phyloP scores from a whole-genome alignment of 2,888 invertebrate genomes.

The Epistrophe eligans region DNA sequence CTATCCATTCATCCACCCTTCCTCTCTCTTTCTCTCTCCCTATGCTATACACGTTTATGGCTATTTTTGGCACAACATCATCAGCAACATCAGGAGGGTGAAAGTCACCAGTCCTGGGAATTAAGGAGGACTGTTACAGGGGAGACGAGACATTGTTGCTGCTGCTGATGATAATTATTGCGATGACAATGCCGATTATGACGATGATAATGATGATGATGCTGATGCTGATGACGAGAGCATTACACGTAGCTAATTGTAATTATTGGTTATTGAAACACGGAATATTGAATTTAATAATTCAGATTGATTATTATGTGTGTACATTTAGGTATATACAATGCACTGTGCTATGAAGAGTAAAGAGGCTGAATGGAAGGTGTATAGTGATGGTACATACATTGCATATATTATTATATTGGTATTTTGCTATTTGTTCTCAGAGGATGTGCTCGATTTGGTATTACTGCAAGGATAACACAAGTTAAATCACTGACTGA shows the following conservation, averaged over 20 bases:
- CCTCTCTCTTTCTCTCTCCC: no score
- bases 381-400: background rate
- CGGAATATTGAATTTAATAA: slow-evolving; percentile 73
- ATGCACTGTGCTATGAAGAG: background rate
- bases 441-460: background rate
- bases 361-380: background rate
- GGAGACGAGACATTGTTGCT: slow-evolving; percentile 15
- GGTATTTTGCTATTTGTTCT: background rate
- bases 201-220: slow-evolving; percentile 16
- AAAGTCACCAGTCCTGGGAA: background rate
- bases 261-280: slow-evolving; percentile 72
- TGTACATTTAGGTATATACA: background rate
- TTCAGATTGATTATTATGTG: slow-evolving; percentile 63
- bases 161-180: slow-evolving; percentile 3
- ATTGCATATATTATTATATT: background rate
- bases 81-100: background rate
- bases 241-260: slow-evolving; percentile 71
- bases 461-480: slow-evolving; percentile 17
- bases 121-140: slow-evolving; percentile 31
- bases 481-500: slow-evolving; percentile 21
- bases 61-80: slow-evolving; percentile 10
- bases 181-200: slow-evolving; percentile 22
- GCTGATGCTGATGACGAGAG: slow-evolving; percentile 55
- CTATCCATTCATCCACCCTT: background rate
- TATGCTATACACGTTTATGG: background rate